Conservation (phyloP, 2,888 invertebrate species). For the Micropterix aruncella region DNA sequence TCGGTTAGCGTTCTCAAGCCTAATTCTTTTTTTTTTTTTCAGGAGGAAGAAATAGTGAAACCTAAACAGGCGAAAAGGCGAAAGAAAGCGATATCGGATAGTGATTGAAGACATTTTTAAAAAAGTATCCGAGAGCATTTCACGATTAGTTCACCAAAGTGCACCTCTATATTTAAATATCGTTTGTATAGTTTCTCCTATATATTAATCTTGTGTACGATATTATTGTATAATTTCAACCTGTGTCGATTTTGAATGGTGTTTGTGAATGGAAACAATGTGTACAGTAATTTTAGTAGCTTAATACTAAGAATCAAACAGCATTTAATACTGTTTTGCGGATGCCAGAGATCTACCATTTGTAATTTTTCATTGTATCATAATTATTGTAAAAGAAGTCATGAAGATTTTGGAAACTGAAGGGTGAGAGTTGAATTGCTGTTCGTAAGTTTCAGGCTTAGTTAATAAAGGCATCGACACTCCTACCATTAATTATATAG, state of each 20-base stretch:
- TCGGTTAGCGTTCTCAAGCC: too few relatives aligned
- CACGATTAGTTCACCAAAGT: slow-evolving; percentile 28
- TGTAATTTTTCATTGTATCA: too few relatives aligned
- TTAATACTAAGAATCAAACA: too few relatives aligned
- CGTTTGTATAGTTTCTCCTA: background rate
- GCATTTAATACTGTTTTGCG: too few relatives aligned
- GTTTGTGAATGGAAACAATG: background rate
- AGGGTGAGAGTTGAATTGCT: too few relatives aligned
- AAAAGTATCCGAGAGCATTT: slow-evolving; percentile 16
- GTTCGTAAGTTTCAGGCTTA: too few relatives aligned
- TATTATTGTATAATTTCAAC: background rate
- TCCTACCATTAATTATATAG: too few relatives aligned
- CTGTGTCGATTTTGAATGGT: background rate
- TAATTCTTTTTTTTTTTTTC: slow-evolving; percentile 20
- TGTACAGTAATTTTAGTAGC: background rate
- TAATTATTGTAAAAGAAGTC: too few relatives aligned
- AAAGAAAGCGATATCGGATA: slow-evolving; percentile 85
- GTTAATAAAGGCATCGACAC: too few relatives aligned
- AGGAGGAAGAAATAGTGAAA: slow-evolving; percentile 86
- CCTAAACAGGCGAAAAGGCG: slow-evolving; percentile 83
- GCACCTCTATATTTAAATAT: slow-evolving; percentile 35
- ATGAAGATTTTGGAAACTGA: too few relatives aligned
- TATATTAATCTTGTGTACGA: background rate
- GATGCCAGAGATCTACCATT: too few relatives aligned
- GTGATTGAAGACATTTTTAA: slow-evolving; percentile 66